Base-by-base conservation (phyloP, 2,888 invertebrate genomes). In the Drosophila planitibia region DNA sequence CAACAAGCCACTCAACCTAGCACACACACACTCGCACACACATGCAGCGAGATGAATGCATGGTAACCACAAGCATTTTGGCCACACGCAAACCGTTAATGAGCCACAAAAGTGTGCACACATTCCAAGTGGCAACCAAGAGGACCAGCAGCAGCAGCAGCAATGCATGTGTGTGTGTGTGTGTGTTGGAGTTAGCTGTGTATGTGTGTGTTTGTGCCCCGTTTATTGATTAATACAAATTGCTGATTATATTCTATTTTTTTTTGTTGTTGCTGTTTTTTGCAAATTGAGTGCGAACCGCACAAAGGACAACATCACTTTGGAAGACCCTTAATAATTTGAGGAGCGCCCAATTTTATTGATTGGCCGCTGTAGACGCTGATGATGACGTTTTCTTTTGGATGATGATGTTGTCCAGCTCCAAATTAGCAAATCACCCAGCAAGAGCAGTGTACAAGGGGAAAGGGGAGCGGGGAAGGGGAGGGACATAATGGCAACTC, bases 61-160 rank as follows among this genome's bases (percentile, higher is more conserved):
- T 59, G 74, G 74, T 76, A 80, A 53, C 83, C 82, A 55, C 80
- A 76, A 74, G 72, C 85, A 85, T 73, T 81, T 82, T 68, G 82
- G 81, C 69, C 64, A 61, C 83, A 77, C 71, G 81, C 83, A 81
- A 90, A 80, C 87, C 91, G 81, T 88, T 91, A 91, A 91, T 91
- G 87, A 91, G 89, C 90, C 90, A 83, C 91, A 87, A 83, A 85
- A 83, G 70, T 79, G 85, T 82, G 82, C 75, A 76, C 68, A 69
- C 19, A 44, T n/a, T 7, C 10, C n/a, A 58, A 14, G 44, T 9
- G 39, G n/a, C 33, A 58, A 44, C 41, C 49, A 76, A 61, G 39
- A 53, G 53, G 30, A 61, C 52, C 57, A 64, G 25, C 57, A 64
- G 25, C 41, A n/a, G 59, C 49, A 64, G 25, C 41, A n/a, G 59